phyloP scores from a whole-genome alignment of 2,797 vertebrate genomes.

The Dryobates pubescens region DNA sequence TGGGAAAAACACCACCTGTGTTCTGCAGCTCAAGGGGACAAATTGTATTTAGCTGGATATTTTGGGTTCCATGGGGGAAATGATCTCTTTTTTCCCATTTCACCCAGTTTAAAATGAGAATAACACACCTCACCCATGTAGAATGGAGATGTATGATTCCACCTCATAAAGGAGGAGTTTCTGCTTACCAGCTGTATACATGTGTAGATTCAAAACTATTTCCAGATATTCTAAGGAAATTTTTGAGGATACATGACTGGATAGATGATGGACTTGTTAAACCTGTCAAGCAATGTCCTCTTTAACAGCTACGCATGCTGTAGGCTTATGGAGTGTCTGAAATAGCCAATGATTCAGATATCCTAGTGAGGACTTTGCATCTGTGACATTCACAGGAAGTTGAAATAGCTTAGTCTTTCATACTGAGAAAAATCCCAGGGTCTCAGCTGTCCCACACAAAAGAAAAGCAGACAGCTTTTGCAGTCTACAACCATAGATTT shows the following conservation, averaged over 20 bases:
- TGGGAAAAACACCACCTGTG: not conserved
- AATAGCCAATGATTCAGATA: not conserved
- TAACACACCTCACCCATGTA: not conserved
- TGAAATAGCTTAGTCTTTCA: not conserved
- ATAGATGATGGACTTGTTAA: not conserved
- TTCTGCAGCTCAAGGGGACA: conserved; percentile 3
- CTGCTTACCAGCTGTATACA: not conserved
- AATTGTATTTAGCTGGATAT: conserved; percentile 23
- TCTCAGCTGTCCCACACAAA: not conserved
- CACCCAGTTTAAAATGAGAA: conserved; percentile 7
- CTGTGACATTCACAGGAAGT: not conserved
- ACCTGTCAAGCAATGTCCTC: not conserved
- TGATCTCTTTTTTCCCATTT: conserved; percentile 2
- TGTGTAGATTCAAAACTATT: not conserved
- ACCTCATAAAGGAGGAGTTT: not conserved
- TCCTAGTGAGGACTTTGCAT: not conserved
- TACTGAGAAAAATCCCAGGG: not conserved
- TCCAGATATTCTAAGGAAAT: not conserved
- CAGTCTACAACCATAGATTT: not conserved
- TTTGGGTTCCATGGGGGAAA: not conserved
- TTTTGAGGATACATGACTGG: not conserved
- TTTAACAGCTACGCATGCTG: not conserved
- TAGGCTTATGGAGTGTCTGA: not conserved
- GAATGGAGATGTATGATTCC: not conserved
- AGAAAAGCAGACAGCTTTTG: not conserved